Conservation (phyloP, 1,140 invertebrate species). For the Homalodisca vitripennis region DNA sequence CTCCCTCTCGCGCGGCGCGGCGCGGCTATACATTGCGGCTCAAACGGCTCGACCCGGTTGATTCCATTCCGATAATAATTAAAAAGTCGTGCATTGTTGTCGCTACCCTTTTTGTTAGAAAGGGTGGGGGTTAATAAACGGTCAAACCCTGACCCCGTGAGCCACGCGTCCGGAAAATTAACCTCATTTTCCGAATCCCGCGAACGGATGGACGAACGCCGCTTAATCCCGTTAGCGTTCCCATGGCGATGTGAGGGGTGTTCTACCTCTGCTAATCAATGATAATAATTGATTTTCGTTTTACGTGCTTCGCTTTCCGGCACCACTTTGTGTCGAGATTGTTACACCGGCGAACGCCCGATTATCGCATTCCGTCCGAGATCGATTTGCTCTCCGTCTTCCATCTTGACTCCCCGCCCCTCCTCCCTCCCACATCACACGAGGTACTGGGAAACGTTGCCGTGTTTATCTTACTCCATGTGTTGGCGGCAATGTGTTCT, state of each 20-base stretch:
- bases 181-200: constrained; percentile 21
- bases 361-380: not conserved
- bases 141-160: not conserved
- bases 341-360: not conserved
- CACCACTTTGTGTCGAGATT: not conserved
- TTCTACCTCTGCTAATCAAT: constrained; percentile 26
- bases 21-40: too few species aligned
- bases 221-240: constrained; percentile 27
- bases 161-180: constrained; percentile 23
- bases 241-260: constrained; percentile 18
- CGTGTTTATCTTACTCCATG: not conserved
- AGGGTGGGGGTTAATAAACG: too few species aligned
- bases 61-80: constrained; percentile 21
- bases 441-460: not conserved
- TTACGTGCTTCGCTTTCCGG: constrained; percentile 2
- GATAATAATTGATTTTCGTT: constrained; percentile 25
- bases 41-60: too few species aligned
- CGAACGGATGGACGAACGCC: not conserved
- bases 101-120: not conserved
- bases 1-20: not conserved
- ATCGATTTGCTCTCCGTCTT: constrained; percentile 8
- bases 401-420: not conserved
- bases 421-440: not conserved
- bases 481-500: not conserved
- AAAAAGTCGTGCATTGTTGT: constrained; percentile 2